Evolutionary conservation across 2,888 invertebrate genomes (phyloP).

Genomic region (Resseliella maxima): DNA sequence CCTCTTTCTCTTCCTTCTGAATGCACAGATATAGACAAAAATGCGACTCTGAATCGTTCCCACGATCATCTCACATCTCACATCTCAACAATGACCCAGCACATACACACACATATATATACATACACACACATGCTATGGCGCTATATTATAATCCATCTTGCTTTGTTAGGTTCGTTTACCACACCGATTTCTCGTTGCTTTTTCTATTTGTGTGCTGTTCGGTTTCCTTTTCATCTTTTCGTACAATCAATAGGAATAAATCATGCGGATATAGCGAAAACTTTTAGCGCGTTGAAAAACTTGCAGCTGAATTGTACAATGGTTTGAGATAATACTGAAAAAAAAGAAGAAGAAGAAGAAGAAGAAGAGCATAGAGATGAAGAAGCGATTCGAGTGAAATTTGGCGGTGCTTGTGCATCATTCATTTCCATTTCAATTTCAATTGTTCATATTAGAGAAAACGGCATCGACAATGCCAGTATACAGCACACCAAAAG

Average conservation of each 20-base stretch:
- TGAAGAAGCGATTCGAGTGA: neutral
- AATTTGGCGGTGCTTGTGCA: slow-evolving; percentile 6
- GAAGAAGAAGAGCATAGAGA: neutral
- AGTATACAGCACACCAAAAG: neutral
- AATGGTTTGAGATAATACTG: slow-evolving; percentile 9
- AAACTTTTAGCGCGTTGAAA: slow-evolving; percentile 45
- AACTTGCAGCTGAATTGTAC: slow-evolving; percentile 9
- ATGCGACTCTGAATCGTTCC: neutral
- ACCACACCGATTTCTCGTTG: slow-evolving; percentile 20
- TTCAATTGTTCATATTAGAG: slow-evolving; percentile 15
- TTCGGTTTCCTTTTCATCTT: slow-evolving; percentile 41
- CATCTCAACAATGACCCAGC: slow-evolving; percentile 24
- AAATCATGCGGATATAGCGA: slow-evolving; percentile 49
- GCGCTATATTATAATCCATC: slow-evolving; percentile 36
- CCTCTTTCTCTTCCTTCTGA: neutral
- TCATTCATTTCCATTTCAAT: slow-evolving; percentile 51
- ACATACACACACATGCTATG: neutral
- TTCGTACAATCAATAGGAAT: slow-evolving; percentile 51
- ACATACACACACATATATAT: slow-evolving; percentile 31
- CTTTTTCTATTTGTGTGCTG: slow-evolving; percentile 2
- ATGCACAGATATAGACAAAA: neutral
- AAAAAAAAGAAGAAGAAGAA: neutral
- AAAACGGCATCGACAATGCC: neutral
- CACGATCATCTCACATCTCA: neutral
- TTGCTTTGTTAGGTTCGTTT: slow-evolving; percentile 26